A percentile compares a stretch with the other conserved stretches of the same genome.
phyloP scores from a whole-genome alignment of 2,797 vertebrate genomes.

The Chaenodraco wilsoni region DNA sequence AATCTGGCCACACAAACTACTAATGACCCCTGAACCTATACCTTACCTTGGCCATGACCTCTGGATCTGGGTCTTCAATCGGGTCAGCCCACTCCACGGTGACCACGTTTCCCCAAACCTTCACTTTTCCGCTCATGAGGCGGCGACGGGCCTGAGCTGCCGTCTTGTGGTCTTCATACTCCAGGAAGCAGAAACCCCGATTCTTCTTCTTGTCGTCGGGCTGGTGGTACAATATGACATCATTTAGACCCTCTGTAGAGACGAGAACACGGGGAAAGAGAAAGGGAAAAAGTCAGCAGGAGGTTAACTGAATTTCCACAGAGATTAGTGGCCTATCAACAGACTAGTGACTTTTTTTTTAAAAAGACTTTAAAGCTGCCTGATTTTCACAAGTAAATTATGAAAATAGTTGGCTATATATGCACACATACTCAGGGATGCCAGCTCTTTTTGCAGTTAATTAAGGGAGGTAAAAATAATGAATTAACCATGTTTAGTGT shows the following conservation, averaged over 20 bases:
- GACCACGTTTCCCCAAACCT: slow-evolving; percentile 98
- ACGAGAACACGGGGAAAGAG: slow-evolving; percentile 18
- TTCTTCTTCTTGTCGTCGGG: slow-evolving; percentile 99
- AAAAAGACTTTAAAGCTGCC: no score
- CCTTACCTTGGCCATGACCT: slow-evolving; percentile 98
- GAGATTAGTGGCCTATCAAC: not conserved
- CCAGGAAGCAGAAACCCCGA: slow-evolving; percentile 97
- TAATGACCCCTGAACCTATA: not conserved
- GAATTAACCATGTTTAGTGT: slow-evolving; percentile 9
- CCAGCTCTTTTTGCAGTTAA: no score
- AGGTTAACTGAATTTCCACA: slow-evolving; percentile 19
- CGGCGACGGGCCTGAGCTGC: slow-evolving; percentile 97
- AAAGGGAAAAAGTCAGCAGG: slow-evolving; percentile 6
- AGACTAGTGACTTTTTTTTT: not conserved
- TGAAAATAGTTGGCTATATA: not conserved
- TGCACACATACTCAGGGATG: no score
- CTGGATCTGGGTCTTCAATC: slow-evolving; percentile 98
- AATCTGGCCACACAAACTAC: not conserved
- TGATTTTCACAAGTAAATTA: not conserved
- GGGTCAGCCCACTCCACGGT: slow-evolving; percentile 99
- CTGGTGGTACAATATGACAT: slow-evolving; percentile 99
- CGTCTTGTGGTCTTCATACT: slow-evolving; percentile 99
- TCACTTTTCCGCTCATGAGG: slow-evolving; percentile 99
- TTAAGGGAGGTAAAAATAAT: not conserved
- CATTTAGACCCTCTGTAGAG: slow-evolving; percentile 95